Conservation (phyloP, 2,797 vertebrate species). For the Allobates femoralis region DNA sequence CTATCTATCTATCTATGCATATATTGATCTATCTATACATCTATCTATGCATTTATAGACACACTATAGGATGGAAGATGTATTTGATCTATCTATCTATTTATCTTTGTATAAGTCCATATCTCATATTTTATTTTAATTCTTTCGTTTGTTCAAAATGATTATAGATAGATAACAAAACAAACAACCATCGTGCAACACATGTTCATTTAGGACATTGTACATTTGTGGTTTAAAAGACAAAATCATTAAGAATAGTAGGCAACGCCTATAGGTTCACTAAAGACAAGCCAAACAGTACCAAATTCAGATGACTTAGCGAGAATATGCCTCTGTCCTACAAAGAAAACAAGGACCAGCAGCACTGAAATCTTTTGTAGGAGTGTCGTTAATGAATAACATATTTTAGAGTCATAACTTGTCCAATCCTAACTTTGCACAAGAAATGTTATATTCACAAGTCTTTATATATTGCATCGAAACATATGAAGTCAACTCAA, state of each 20-base stretch:
- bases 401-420: not conserved
- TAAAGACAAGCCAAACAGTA: too few relatives aligned
- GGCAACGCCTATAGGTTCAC: not conserved
- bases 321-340: constrained; percentile 10
- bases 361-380: not conserved
- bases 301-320: constrained; percentile 36
- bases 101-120: not conserved
- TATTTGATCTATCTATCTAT: not conserved
- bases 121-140: too few relatives aligned
- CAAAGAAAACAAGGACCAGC: not conserved
- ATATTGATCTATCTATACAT: too few relatives aligned
- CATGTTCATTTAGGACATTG: not conserved
- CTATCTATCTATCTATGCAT: too few relatives aligned
- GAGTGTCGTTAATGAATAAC: not conserved
- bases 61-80: too few relatives aligned
- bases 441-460: not conserved
- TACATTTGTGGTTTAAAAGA: not conserved
- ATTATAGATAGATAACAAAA: not conserved
- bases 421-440: not conserved
- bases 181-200: too few relatives aligned
- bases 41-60: too few relatives aligned
- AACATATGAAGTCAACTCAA: not conserved
- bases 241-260: not conserved
- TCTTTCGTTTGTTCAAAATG: too few relatives aligned
- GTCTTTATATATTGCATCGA: not conserved